Evolutionary conservation across 2,113 vertebrate genomes (phyloP), one percentile per base, ranked within the genome.

Genomic region (Hydrolagus affinis): DNA sequence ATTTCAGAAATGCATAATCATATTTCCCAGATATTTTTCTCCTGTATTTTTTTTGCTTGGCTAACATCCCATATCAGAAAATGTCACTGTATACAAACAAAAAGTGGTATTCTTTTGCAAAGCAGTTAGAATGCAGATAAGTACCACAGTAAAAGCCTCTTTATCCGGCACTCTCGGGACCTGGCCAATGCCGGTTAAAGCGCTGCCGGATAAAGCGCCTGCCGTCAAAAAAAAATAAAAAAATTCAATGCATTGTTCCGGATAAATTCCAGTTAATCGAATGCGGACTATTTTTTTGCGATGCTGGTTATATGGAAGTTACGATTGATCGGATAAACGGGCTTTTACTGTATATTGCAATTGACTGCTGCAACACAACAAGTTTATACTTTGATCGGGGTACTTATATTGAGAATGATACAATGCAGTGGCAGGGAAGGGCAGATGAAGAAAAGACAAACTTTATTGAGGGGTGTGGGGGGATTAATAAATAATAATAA

Each of bases 31-130:
- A 4, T 12, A 77, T 60, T 78, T 78, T 77, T 59, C 11, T 78
- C 21, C 57, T 60, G 19, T 23, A 60, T 78, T 57, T n/a, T 60
- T 78, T 78, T 15, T 78, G n/a, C 23, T 44, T 1, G 44, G 60
- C 12, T 19, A 11, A 56, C 56, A 56, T 21, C 15, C 23, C 25
- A n/a, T 60, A 78, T 78, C 57, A 57, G n/a, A 60, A 60, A 25
- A 14, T 44, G 75, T 78, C 75, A 78, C 60, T 78, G 21, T 78
- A n/a, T 78, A 57, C 57, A 78, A 78, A 78, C 57, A 78, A 59
- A 44, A 78, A 14, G 57, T 78, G 75, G 60, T n/a, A 12, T 23
- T 25, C 75, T 14, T n/a, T 23, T 60, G 21, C 57, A 4, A 78
- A 59, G 57, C n/a, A 78, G 57, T 59, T 60, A n/a, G 75, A 60